A percentile compares a stretch with the other conserved stretches of the same genome.
Conservation (phyloP, 2,888 invertebrate species). For the Tinea pellionella region DNA sequence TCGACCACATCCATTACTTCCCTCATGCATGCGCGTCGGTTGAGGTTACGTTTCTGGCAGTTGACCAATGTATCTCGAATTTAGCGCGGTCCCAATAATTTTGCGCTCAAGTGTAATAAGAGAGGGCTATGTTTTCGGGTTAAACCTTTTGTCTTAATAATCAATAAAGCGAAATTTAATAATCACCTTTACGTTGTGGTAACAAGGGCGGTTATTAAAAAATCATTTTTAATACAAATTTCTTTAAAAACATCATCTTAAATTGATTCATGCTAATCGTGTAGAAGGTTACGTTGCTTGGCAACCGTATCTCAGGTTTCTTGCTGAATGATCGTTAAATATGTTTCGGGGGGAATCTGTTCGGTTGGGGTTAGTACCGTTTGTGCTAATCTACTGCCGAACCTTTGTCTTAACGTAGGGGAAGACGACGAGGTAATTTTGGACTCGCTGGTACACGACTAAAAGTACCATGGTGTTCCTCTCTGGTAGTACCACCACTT, state of each 20-base stretch:
- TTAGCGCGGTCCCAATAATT: neutral
- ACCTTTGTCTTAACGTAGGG: too few relatives aligned
- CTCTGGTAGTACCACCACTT: too few relatives aligned
- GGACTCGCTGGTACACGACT: too few relatives aligned
- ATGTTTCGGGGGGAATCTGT: slow-evolving; percentile 20
- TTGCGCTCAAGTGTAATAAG: neutral
- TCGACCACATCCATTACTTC: too few relatives aligned
- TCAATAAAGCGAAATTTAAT: neutral
- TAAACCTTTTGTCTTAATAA: neutral
- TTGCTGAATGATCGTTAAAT: slow-evolving; percentile 44
- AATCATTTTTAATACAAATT: too few relatives aligned
- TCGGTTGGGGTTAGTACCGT: neutral
- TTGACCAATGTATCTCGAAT: too few relatives aligned
- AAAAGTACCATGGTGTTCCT: too few relatives aligned
- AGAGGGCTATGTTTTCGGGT: neutral
- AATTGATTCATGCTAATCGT: neutral
- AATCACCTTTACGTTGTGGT: neutral
- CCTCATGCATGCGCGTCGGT: too few relatives aligned
- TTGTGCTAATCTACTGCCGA: too few relatives aligned
- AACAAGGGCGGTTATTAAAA: too few relatives aligned
- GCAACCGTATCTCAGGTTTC: slow-evolving; percentile 50
- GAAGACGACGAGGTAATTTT: too few relatives aligned
- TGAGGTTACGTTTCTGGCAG: too few relatives aligned
- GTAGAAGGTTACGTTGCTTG: slow-evolving; percentile 30
- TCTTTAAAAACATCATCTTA: neutral